Conservation (phyloP, 2,888 invertebrate species). For the Odontocolon sp. region DNA sequence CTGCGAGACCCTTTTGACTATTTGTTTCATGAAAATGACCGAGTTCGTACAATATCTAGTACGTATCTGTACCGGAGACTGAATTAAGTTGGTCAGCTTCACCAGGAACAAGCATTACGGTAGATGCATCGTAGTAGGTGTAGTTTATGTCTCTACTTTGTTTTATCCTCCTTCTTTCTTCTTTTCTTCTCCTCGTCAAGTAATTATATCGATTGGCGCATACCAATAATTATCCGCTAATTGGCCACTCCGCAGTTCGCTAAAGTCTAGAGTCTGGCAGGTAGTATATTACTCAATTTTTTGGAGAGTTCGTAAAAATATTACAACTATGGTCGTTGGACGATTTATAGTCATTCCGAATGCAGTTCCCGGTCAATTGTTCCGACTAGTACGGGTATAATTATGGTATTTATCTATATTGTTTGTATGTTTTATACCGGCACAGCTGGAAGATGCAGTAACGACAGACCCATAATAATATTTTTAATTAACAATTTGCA, state of each 20-base stretch:
- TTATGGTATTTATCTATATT: conserved; percentile 14
- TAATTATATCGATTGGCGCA: conserved; percentile 38
- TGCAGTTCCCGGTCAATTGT: conserved; percentile 1
- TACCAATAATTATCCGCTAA: conserved; percentile 41
- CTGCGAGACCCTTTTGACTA: no score
- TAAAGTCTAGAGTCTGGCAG: not conserved
- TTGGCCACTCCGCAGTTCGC: conserved; percentile 22
- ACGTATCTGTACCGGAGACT: no score
- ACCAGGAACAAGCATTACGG: conserved; percentile 1
- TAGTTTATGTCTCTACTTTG: conserved; percentile 18
- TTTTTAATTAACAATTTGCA: not conserved
- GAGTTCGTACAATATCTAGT: no score
- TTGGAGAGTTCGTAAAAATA: not conserved
- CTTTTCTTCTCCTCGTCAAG: not conserved
- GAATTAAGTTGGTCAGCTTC: no score
- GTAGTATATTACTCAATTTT: conserved; percentile 5
- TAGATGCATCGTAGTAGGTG: conserved; percentile 6
- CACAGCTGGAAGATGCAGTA: not conserved
- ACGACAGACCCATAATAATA: not conserved
- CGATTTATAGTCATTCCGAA: conserved; percentile 19
- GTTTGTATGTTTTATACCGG: not conserved
- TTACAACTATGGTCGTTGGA: conserved; percentile 4
- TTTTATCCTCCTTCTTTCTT: conserved; percentile 10
- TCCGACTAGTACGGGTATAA: not conserved
- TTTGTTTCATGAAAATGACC: no score